Percentiles rank a stretch among this genome's conserved stretches.
phyloP scores from a whole-genome alignment of 2,888 invertebrate species.

The Stenurella melanura region DNA sequence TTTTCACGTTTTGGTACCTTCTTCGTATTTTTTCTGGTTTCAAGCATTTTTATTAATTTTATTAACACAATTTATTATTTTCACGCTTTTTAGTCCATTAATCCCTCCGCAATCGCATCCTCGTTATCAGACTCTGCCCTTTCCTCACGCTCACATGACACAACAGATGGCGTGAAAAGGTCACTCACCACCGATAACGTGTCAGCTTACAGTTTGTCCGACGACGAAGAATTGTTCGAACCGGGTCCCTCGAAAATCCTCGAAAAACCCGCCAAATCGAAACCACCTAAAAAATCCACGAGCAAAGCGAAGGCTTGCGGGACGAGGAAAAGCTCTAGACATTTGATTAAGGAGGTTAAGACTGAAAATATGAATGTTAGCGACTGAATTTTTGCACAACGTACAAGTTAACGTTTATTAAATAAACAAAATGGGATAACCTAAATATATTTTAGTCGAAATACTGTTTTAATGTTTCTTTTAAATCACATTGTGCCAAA shows the following conservation, averaged over 20 bases:
- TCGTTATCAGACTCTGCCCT: conserved; percentile 58
- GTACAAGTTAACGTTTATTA: background rate
- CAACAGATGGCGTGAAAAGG: conserved; percentile 55
- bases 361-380: conserved; percentile 60
- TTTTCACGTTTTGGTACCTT: too few relatives aligned
- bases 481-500: background rate
- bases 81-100: conserved; percentile 65
- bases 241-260: conserved; percentile 29
- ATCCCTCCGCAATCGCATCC: conserved; percentile 68
- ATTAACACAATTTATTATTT: conserved; percentile 78
- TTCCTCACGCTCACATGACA: conserved; percentile 49
- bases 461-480: background rate
- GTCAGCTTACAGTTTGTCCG: conserved; percentile 48
- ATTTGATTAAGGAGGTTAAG: conserved; percentile 55
- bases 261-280: conserved; percentile 27
- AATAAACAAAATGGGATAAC: background rate
- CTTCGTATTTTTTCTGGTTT: conserved; percentile 36
- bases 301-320: conserved; percentile 51
- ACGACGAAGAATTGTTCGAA: conserved; percentile 61
- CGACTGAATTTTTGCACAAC: conserved; percentile 55
- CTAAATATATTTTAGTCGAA: background rate
- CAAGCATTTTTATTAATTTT: conserved; percentile 45
- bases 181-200: conserved; percentile 51
- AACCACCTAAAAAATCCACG: conserved; percentile 55
- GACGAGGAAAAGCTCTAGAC: conserved; percentile 64